phyloP scores from a whole-genome alignment of 2,797 vertebrate species.

The Ctenosaura bakeri region DNA sequence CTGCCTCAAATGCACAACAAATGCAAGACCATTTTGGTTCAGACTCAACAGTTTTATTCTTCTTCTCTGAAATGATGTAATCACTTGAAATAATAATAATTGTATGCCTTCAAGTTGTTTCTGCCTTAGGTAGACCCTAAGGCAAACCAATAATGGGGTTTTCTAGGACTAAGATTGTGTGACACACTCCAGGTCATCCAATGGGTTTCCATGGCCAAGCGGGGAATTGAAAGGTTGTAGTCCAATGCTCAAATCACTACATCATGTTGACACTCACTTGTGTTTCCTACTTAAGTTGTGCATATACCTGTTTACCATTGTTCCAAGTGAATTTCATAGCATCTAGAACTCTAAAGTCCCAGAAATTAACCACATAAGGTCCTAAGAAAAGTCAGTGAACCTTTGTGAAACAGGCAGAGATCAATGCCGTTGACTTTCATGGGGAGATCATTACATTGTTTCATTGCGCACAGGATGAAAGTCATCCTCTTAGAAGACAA shows the following conservation, averaged over 20 bases:
- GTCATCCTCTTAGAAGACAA: background rate
- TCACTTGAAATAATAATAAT: too few species aligned
- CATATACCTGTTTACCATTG: background rate
- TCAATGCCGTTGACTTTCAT: background rate
- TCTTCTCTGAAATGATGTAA: too few species aligned
- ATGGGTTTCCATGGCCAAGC: too few species aligned
- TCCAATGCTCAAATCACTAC: too few species aligned
- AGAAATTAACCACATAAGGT: background rate
- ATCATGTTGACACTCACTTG: too few species aligned
- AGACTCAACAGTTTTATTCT: background rate
- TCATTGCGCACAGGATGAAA: background rate
- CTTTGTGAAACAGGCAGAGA: background rate
- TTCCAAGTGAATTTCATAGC: background rate
- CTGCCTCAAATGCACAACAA: background rate
- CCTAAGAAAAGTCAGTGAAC: background rate
- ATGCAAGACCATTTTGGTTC: constrained; percentile 2
- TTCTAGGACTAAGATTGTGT: too few species aligned
- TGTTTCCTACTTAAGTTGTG: background rate
- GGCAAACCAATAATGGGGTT: too few species aligned
- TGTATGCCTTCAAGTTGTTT: too few species aligned
- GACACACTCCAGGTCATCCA: too few species aligned
- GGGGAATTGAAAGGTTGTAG: too few species aligned
- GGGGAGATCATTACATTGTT: background rate
- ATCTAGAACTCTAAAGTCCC: background rate
- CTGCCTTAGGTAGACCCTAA: too few species aligned